These are phyloP conservation scores for Albula glossodonta DNA, from an alignment of 2,113 vertebrate genomes.

Conservation along the genomic window DNA sequence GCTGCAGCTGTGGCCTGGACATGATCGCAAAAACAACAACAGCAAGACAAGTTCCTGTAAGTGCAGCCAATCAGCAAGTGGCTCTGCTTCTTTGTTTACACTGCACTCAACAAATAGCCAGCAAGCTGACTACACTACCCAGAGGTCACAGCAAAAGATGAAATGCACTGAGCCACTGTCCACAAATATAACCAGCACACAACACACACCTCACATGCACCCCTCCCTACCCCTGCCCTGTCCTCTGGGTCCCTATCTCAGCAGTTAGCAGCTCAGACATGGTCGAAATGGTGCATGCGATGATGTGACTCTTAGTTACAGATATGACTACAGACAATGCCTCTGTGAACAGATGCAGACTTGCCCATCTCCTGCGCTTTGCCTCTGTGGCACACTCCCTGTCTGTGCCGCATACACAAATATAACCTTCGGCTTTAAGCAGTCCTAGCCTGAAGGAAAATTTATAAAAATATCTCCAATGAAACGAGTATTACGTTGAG, in stretches of 20 bases:
- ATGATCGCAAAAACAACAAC: background rate
- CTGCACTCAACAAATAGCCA: background rate
- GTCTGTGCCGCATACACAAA: too few relatives aligned
- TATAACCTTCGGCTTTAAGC: too few relatives aligned
- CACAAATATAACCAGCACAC: conserved; percentile 22
- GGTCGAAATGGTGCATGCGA: too few relatives aligned
- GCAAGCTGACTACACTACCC: background rate
- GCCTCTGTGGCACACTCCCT: too few relatives aligned
- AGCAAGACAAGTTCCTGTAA: background rate
- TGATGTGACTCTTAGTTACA: too few relatives aligned
- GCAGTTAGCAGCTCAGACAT: too few relatives aligned
- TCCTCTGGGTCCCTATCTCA: background rate
- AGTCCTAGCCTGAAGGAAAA: too few relatives aligned
- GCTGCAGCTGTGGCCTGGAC: background rate
- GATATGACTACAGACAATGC: too few relatives aligned
- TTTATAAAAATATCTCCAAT: too few relatives aligned
- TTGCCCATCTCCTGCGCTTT: too few relatives aligned
- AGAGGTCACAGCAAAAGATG: background rate
- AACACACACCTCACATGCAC: background rate
- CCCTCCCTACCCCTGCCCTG: background rate
- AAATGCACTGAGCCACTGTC: background rate
- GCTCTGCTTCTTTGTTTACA: background rate
- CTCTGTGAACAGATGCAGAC: too few relatives aligned
- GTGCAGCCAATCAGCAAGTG: background rate
- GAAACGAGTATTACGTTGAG: too few relatives aligned